These are phyloP conservation scores for Mormyrus iriodes DNA, from an alignment of 2,113 vertebrate species.

Conservation along the genomic window DNA sequence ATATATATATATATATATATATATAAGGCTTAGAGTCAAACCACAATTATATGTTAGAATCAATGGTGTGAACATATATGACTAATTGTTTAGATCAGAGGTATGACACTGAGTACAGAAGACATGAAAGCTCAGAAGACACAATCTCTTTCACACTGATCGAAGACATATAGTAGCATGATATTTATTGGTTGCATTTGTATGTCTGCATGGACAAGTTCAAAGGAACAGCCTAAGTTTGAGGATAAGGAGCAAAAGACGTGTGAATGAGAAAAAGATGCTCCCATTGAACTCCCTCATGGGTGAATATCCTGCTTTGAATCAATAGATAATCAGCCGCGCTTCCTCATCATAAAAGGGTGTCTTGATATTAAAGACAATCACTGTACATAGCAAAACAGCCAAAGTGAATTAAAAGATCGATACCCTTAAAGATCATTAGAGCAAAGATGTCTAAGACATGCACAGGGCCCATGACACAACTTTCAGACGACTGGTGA, in stretches of 20 bases:
- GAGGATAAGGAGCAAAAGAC: not conserved
- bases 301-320: slow-evolving; percentile 18
- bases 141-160: not conserved
- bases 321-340: not conserved
- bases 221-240: slow-evolving; percentile 42
- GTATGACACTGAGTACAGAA: not conserved
- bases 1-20: no score
- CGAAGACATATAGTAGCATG: not conserved
- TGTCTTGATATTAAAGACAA: not conserved
- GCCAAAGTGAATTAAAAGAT: not conserved
- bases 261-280: not conserved
- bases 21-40: not conserved
- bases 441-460: not conserved
- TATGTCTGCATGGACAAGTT: slow-evolving; percentile 7
- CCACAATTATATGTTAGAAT: not conserved
- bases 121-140: not conserved
- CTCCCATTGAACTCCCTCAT: not conserved
- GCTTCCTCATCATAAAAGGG: not conserved
- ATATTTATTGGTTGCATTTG: not conserved
- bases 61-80: not conserved
- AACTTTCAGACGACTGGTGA: not conserved
- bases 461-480: not conserved
- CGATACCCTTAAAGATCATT: not conserved
- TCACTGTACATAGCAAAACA: not conserved
- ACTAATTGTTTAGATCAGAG: not conserved